These are phyloP conservation scores for Stomatorhinus ivindoensis DNA, from an alignment of 2,113 vertebrate genomes.

Conservation along the genomic window DNA sequence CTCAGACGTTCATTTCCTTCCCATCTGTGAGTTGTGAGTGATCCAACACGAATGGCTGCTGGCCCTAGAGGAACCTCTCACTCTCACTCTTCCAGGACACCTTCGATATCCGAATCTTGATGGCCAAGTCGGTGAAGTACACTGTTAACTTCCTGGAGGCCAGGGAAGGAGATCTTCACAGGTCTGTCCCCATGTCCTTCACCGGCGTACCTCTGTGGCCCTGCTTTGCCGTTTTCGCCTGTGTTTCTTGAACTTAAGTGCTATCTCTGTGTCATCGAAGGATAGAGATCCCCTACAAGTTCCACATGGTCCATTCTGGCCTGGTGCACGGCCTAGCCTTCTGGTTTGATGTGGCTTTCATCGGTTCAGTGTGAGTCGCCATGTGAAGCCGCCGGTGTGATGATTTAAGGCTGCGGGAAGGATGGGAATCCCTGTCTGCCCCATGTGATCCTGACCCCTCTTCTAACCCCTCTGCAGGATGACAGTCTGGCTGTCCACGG, in stretches of 20 bases:
- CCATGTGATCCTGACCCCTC: not conserved
- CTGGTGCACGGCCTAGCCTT: slow-evolving; percentile 67
- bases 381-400: not conserved
- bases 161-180: slow-evolving; percentile 61
- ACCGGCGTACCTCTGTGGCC: not conserved
- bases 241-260: not conserved
- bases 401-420: not conserved
- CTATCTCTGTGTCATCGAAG: not conserved
- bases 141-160: slow-evolving; percentile 64
- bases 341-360: slow-evolving; percentile 70
- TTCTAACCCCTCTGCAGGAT: slow-evolving; percentile 53
- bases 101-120: slow-evolving; percentile 67
- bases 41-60: not conserved
- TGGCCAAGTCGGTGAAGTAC: slow-evolving; percentile 67
- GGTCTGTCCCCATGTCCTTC: slow-evolving; percentile 34
- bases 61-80: not conserved
- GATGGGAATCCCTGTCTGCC: not conserved
- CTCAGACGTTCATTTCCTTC: not conserved
- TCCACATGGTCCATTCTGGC: slow-evolving; percentile 64
- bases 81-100: slow-evolving; percentile 51
- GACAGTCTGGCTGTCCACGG: slow-evolving; percentile 90
- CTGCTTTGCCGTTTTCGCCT: not conserved
- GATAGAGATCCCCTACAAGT: slow-evolving; percentile 68
- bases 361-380: slow-evolving; percentile 60
- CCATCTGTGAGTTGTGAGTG: not conserved